These are phyloP conservation scores for Phaethon lepturus DNA, from an alignment of 2,113 vertebrate genomes.

Conservation along the genomic window DNA sequence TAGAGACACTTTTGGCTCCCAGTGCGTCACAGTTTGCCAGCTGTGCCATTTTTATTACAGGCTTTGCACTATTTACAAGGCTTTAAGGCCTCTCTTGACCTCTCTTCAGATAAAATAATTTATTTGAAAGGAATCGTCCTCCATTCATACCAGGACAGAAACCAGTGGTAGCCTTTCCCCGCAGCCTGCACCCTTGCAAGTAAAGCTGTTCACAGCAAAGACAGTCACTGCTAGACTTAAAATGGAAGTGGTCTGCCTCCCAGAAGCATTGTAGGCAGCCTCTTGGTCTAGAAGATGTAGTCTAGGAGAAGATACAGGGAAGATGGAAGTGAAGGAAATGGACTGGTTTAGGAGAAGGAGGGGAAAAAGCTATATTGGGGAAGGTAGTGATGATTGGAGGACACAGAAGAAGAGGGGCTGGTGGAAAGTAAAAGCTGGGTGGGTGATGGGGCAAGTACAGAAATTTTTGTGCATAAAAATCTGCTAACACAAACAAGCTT, in stretches of 20 bases:
- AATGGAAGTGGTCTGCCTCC: background rate
- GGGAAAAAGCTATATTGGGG: background rate
- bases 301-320: background rate
- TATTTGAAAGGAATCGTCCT: background rate
- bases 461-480: background rate
- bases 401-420: background rate
- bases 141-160: background rate
- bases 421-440: background rate
- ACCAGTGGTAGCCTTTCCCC: background rate
- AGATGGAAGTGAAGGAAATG: background rate
- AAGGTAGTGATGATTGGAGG: background rate
- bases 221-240: background rate
- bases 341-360: background rate
- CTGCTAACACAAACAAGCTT: background rate
- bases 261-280: background rate
- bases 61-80: constrained; percentile 16
- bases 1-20: background rate
- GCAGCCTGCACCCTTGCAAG: background rate
- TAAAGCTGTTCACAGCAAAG: background rate
- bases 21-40: background rate
- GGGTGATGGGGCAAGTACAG: background rate
- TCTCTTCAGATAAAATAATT: background rate
- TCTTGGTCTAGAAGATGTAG: background rate
- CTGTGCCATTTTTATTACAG: background rate
- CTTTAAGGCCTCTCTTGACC: background rate